Percentiles rank a stretch among this genome's conserved stretches.
phyloP scores from a whole-genome alignment of 1,140 invertebrate species.

The Camponotus floridanus region DNA sequence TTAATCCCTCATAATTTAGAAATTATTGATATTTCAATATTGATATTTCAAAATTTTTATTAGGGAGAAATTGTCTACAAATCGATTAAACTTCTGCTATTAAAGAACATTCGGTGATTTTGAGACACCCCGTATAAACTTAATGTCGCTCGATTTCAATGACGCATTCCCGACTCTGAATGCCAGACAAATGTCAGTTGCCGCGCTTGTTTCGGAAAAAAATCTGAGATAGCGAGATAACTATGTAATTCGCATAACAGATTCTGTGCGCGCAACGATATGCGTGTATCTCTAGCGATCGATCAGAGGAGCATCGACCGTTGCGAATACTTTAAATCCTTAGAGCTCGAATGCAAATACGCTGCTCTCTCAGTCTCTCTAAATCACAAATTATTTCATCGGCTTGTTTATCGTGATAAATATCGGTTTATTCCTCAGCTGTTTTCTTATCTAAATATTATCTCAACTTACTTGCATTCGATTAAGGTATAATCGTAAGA shows the following conservation, averaged over 20 bases:
- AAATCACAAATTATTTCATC: not conserved
- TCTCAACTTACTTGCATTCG: too few species aligned
- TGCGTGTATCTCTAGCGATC: constrained; percentile 17
- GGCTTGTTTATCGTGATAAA: constrained; percentile 7
- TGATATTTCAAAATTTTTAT: too few species aligned
- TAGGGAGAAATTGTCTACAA: too few species aligned
- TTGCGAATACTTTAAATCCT: not conserved
- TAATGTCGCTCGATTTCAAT: constrained; percentile 55
- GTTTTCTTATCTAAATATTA: not conserved
- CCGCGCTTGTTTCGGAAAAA: constrained; percentile 53
- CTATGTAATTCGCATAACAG: constrained; percentile 46
- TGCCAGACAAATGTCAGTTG: constrained; percentile 63
- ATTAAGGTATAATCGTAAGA: not conserved
- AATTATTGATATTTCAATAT: too few species aligned
- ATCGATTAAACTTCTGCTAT: too few species aligned
- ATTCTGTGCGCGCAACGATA: constrained; percentile 11
- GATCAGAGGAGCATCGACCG: constrained; percentile 57
- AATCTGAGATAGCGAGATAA: constrained; percentile 42
- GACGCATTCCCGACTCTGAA: constrained; percentile 45
- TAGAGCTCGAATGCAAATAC: not conserved
- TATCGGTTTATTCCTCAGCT: not conserved
- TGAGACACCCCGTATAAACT: constrained; percentile 13
- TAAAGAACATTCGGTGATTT: too few species aligned
- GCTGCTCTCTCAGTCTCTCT: not conserved
- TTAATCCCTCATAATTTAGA: too few species aligned